phyloP scores from a whole-genome alignment of 2,888 invertebrate genomes.

The Emmelina monodactyla region DNA sequence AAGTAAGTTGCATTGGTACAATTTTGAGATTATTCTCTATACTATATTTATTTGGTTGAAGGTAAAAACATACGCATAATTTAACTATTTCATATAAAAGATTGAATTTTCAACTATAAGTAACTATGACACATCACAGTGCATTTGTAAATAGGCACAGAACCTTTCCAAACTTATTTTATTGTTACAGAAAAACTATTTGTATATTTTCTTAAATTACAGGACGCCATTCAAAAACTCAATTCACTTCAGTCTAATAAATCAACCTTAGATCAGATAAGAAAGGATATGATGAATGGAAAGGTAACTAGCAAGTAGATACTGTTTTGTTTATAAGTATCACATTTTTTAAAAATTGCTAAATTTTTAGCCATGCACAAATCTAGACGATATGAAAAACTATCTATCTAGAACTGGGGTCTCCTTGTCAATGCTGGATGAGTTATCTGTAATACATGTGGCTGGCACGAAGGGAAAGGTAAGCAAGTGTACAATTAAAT shows the following conservation, averaged over 20 bases:
- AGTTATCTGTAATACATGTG: slow-evolving; percentile 89
- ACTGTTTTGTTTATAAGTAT: not conserved
- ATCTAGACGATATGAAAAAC: slow-evolving; percentile 59
- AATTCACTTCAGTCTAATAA: slow-evolving; percentile 79
- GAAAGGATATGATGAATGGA: slow-evolving; percentile 35
- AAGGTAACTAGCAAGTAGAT: slow-evolving; percentile 28
- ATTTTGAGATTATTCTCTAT: no score
- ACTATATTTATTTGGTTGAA: no score
- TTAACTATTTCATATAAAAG: no score
- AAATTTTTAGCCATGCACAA: slow-evolving; percentile 42
- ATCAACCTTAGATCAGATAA: slow-evolving; percentile 60
- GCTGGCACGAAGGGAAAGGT: slow-evolving; percentile 97
- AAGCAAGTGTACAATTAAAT: no score
- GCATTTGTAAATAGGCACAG: no score
- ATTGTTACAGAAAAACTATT: no score
- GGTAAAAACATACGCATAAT: no score
- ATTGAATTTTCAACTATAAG: no score
- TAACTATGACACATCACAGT: no score
- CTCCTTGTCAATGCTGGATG: slow-evolving; percentile 70
- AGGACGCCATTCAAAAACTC: slow-evolving; percentile 76
- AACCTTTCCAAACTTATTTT: no score
- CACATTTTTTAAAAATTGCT: not conserved
- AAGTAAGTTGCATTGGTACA: no score
- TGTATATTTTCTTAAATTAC: no score
- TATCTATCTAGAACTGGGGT: slow-evolving; percentile 73